Conservation (phyloP, 2,797 vertebrate genomes). For the Paedocypris micromegethes region DNA sequence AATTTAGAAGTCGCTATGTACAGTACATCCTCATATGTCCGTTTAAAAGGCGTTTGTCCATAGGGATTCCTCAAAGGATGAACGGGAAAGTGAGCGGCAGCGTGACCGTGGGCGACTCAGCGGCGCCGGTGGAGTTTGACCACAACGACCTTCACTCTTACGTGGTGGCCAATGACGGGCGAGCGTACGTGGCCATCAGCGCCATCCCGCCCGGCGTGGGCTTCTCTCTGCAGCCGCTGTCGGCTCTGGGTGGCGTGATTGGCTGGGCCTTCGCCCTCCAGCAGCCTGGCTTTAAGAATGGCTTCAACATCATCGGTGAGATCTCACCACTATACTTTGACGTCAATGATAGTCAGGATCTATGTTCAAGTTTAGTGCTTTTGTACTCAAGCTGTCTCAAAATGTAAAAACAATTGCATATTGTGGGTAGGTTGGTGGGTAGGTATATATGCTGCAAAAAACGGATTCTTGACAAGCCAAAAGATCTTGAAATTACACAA, state of each 20-base stretch:
- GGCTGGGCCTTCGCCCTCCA: conserved; percentile 96
- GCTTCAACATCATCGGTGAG: conserved; percentile 89
- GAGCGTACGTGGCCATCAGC: conserved; percentile 93
- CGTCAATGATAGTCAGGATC: no score
- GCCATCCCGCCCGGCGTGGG: conserved; percentile 77
- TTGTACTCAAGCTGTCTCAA: no score
- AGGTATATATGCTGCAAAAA: no score
- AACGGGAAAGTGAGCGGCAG: conserved; percentile 87
- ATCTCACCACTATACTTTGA: no score
- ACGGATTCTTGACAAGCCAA: no score
- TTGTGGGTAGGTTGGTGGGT: no score
- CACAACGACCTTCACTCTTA: conserved; percentile 93
- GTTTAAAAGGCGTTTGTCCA: no score
- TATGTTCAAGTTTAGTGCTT: no score
- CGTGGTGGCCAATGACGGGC: conserved; percentile 90
- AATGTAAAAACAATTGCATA: no score
- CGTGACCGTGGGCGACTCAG: conserved; percentile 76
- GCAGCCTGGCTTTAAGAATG: conserved; percentile 87
- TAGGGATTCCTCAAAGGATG: conserved; percentile 91
- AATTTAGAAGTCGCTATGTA: no score
- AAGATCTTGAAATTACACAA: no score
- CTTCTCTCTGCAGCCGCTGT: conserved; percentile 81
- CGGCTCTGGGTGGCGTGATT: conserved; percentile 83
- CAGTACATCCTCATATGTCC: no score
- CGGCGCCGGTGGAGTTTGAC: conserved; percentile 67